phyloP scores from a whole-genome alignment of 2,888 invertebrate species.

The Andricus curvator region DNA sequence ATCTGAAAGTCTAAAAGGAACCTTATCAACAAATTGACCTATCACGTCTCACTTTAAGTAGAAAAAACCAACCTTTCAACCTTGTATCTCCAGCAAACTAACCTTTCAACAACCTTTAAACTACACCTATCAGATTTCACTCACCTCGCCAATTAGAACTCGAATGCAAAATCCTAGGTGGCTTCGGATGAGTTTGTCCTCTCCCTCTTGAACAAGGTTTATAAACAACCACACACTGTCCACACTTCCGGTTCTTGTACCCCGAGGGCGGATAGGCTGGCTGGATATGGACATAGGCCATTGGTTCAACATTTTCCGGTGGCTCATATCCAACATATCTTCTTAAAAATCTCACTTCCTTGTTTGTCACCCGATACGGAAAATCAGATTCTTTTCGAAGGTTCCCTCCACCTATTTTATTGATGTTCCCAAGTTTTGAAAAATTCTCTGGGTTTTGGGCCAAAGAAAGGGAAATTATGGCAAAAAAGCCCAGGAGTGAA shows the following conservation, averaged over 20 bases:
- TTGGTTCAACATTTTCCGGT: slow-evolving; percentile 56
- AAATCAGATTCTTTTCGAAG: not conserved
- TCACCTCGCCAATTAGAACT: slow-evolving; percentile 69
- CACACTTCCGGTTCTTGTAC: slow-evolving; percentile 68
- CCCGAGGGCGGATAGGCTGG: slow-evolving; percentile 59
- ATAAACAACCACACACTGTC: slow-evolving; percentile 72
- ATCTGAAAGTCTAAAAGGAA: not conserved
- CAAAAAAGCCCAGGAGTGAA: slow-evolving; percentile 67
- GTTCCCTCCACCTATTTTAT: not conserved
- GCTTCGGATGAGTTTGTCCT: slow-evolving; percentile 31
- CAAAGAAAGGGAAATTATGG: slow-evolving; percentile 54
- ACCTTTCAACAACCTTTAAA: not conserved
- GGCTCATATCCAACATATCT: slow-evolving; percentile 57
- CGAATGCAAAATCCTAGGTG: slow-evolving; percentile 48
- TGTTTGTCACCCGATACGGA: not conserved
- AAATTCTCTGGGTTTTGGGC: not conserved
- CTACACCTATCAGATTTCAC: slow-evolving; percentile 18
- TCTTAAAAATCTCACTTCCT: slow-evolving; percentile 27
- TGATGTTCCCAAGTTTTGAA: not conserved
- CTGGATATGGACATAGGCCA: slow-evolving; percentile 73
- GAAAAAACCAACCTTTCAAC: not conserved
- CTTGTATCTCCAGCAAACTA: not conserved
- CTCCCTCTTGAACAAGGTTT: slow-evolving; percentile 68
- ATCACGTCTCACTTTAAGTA: slow-evolving; percentile 25
- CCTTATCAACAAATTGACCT: slow-evolving; percentile 30